Percentiles rank a stretch among this genome's conserved stretches.
phyloP scores from a whole-genome alignment of 2,888 invertebrate genomes.

The Lithophane leautieri region DNA sequence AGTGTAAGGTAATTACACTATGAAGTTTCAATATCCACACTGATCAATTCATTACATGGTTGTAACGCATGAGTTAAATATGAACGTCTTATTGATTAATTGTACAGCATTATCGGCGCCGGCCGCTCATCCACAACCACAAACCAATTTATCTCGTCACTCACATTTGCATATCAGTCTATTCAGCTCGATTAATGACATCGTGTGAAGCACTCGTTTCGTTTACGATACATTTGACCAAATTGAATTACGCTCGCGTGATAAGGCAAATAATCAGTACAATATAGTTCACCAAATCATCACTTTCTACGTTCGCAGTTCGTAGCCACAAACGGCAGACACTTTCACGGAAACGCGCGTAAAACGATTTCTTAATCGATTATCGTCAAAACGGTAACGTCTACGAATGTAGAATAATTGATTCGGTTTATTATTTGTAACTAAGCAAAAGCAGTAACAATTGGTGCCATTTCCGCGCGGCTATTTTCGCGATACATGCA shows the following conservation, averaged over 20 bases:
- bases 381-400: slow-evolving; percentile 85
- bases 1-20: slow-evolving; percentile 37
- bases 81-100: slow-evolving; percentile 59
- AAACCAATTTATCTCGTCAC: slow-evolving; percentile 55
- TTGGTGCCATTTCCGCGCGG: slow-evolving; percentile 13
- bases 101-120: slow-evolving; percentile 58
- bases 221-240: slow-evolving; percentile 31
- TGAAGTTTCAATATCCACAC: slow-evolving; percentile 48
- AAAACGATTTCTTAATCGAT: slow-evolving; percentile 85
- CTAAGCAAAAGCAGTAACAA: slow-evolving; percentile 59
- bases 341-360: slow-evolving; percentile 87
- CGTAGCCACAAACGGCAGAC: slow-evolving; percentile 76
- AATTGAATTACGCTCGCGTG: slow-evolving; percentile 58
- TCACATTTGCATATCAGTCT: slow-evolving; percentile 56
- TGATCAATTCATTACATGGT: slow-evolving; percentile 52
- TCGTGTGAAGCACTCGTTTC: slow-evolving; percentile 43
- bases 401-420: slow-evolving; percentile 84
- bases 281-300: slow-evolving; percentile 70
- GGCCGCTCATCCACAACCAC: slow-evolving; percentile 29
- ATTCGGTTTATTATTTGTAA: slow-evolving; percentile 72
- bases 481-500: background rate
- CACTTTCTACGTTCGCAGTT: slow-evolving; percentile 79
- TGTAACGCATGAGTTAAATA: slow-evolving; percentile 45
- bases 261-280: slow-evolving; percentile 55
- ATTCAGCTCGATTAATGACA: slow-evolving; percentile 56